Percentiles rank a stretch among this genome's conserved stretches.
phyloP scores from a whole-genome alignment of 2,888 invertebrate genomes.

The Empis livida region DNA sequence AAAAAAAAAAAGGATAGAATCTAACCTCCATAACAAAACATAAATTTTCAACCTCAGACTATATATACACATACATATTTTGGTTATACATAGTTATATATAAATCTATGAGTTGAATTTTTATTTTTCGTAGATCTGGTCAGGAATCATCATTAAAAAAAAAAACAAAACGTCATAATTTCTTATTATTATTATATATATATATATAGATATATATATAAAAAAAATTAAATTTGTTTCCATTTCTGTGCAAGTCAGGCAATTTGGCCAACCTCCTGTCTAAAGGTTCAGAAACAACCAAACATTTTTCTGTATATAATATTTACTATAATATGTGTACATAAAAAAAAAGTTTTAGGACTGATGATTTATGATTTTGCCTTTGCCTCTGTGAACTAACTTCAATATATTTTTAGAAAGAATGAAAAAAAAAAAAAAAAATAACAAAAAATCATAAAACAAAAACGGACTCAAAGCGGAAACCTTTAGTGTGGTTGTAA shows the following conservation, averaged over 20 bases:
- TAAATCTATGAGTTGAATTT: too few species aligned
- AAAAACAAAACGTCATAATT: too few species aligned
- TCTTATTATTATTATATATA: too few species aligned
- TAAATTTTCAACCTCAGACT: too few species aligned
- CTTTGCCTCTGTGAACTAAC: conserved; percentile 9
- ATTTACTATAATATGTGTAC: conserved; percentile 4
- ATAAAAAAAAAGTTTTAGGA: conserved; percentile 12
- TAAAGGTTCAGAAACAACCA: background rate
- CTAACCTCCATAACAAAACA: too few species aligned
- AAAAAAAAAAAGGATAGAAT: too few species aligned
- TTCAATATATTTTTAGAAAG: conserved; percentile 7
- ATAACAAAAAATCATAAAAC: background rate
- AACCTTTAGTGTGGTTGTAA: background rate
- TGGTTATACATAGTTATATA: too few species aligned
- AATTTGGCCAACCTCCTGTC: conserved; percentile 8
- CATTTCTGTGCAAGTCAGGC: conserved; percentile 6
- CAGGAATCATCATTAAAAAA: too few species aligned
- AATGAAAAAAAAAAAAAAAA: too few species aligned
- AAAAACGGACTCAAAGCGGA: background rate
- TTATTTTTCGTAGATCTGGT: too few species aligned
- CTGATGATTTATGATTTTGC: conserved; percentile 11
- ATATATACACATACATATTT: too few species aligned
- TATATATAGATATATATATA: too few species aligned
- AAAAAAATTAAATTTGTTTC: background rate
- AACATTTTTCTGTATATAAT: background rate